A percentile compares a stretch with the other conserved stretches of the same genome.
Conservation (phyloP, 2,113 vertebrate species). For the Hippotragus niger region DNA sequence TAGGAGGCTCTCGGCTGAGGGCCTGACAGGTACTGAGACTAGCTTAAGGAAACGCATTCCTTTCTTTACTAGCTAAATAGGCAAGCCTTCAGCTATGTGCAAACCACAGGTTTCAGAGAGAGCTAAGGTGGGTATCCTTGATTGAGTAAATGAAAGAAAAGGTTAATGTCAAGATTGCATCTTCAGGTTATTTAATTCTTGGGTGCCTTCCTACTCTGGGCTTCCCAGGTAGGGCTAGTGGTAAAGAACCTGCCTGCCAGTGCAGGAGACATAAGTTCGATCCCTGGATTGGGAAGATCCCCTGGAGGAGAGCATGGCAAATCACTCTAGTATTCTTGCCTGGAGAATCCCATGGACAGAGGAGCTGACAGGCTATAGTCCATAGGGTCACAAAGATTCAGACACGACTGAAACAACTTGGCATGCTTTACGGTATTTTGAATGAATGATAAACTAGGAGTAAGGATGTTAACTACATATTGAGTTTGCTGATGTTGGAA, state of each 20-base stretch:
- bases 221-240: not conserved
- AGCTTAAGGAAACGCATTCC: not conserved
- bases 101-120: not conserved
- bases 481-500: not conserved
- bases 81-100: not conserved
- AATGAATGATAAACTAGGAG: not conserved
- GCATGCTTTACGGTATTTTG: not conserved
- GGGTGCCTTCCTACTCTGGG: not conserved
- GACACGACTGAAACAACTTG: not conserved
- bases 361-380: not conserved
- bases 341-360: not conserved
- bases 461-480: not conserved
- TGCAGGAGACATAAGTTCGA: not conserved
- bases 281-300: not conserved
- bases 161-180: not conserved
- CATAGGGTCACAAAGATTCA: not conserved
- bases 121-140: not conserved
- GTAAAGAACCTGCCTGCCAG: not conserved
- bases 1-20: not conserved
- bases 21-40: not conserved
- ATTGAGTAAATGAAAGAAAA: not conserved
- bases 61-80: not conserved
- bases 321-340: not conserved
- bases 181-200: not conserved
- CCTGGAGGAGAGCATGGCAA: not conserved